Evolutionary conservation across 2,113 vertebrate genomes (phyloP).

Genomic region (Xiphophorus maculatus): DNA sequence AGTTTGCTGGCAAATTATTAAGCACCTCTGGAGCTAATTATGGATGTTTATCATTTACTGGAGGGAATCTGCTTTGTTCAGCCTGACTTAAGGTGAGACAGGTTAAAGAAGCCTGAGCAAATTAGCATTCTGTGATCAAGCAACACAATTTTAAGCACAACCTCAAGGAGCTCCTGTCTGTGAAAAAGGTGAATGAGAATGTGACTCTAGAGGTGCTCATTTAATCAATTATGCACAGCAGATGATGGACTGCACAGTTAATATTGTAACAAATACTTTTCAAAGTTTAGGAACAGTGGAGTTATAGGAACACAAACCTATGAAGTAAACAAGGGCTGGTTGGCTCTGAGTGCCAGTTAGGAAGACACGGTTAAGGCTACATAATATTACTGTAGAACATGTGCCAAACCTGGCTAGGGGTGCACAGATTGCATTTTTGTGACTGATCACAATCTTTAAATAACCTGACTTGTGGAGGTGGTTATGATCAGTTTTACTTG

Average conservation of each 20-base stretch:
- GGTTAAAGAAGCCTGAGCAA: background rate
- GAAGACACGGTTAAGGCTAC: too few relatives aligned
- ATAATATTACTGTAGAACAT: too few relatives aligned
- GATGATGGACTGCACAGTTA: background rate
- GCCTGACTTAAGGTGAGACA: background rate
- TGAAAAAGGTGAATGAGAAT: conserved; percentile 12
- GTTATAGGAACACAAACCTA: too few relatives aligned
- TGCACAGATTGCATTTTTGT: too few relatives aligned
- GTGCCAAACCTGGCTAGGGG: too few relatives aligned
- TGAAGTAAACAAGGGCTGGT: too few relatives aligned
- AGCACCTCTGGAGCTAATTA: conserved; percentile 14
- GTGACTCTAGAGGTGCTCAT: background rate
- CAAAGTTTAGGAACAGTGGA: too few relatives aligned
- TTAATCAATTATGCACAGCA: conserved; percentile 19
- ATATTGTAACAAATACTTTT: too few relatives aligned
- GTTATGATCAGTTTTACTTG: too few relatives aligned
- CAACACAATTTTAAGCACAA: conserved; percentile 17
- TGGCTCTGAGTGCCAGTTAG: too few relatives aligned
- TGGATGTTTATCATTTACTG: conserved; percentile 19
- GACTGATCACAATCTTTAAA: too few relatives aligned
- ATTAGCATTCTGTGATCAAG: conserved; percentile 29
- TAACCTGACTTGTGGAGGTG: too few relatives aligned
- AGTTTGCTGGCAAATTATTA: conserved; percentile 10
- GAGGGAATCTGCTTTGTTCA: background rate
- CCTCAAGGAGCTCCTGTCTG: conserved; percentile 2